Evolutionary conservation across 2,888 invertebrate species (phyloP).

Genomic region (Flexamia atlantica): DNA sequence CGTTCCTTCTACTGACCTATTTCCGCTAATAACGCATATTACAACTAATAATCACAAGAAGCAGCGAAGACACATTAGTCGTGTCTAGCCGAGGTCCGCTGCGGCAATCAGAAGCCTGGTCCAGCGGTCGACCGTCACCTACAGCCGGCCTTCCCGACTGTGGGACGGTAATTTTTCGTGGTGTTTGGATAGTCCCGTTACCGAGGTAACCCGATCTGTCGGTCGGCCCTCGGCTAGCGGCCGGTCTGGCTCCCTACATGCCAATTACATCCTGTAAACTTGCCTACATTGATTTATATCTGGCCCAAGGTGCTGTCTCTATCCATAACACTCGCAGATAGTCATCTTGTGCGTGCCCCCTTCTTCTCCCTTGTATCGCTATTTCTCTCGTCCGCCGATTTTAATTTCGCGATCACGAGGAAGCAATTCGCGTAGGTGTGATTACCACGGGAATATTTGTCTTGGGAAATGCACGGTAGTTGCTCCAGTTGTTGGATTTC

Average conservation of each 20-base stretch:
- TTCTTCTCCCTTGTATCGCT: neutral
- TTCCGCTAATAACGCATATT: too few species aligned
- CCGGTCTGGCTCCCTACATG: constrained; percentile 33
- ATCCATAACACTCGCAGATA: constrained; percentile 31
- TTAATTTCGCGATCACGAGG: constrained; percentile 12
- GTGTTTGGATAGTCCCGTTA: constrained; percentile 38
- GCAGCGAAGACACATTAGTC: neutral
- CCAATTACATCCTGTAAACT: constrained; percentile 54
- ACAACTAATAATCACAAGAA: neutral
- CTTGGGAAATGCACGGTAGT: neutral
- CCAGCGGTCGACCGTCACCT: neutral
- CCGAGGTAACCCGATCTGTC: constrained; percentile 18
- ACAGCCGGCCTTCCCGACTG: neutral
- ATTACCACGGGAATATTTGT: neutral
- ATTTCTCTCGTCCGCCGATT: constrained; percentile 12
- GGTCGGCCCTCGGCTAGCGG: constrained; percentile 22
- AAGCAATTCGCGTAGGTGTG: constrained; percentile 25
- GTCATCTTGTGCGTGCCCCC: constrained; percentile 30
- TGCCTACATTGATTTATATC: constrained; percentile 49
- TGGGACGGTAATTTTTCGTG: neutral
- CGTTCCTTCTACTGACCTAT: too few species aligned
- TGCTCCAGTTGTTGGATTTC: constrained; percentile 5
- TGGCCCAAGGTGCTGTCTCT: constrained; percentile 48
- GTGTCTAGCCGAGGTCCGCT: neutral
- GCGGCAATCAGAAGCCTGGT: neutral